A percentile compares a stretch with the other conserved stretches of the same genome.
Evolutionary conservation across 35 echinoderm and acorn worm species (phyloP).

Genomic region (Apostichopus japonicus): DNA sequence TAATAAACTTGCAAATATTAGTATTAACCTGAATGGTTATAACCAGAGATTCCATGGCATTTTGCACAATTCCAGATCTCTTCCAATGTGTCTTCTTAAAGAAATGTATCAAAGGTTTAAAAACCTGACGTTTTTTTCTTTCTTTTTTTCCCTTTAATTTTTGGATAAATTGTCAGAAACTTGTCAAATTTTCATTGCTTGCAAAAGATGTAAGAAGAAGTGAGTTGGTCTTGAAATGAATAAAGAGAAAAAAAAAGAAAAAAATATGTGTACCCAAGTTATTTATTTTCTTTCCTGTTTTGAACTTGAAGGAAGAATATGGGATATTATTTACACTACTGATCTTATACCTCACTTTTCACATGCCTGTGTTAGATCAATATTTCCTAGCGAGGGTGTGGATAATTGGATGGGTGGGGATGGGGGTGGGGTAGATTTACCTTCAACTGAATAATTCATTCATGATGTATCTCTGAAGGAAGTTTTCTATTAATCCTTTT

Average conservation of each 20-base stretch:
- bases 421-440: too few relatives aligned
- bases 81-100: slow-evolving; percentile 45
- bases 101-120: neutral
- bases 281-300: too few relatives aligned
- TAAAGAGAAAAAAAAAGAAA: neutral
- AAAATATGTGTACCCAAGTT: neutral
- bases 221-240: slow-evolving; percentile 18
- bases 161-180: neutral
- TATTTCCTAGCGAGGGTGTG: too few relatives aligned
- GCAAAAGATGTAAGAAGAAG: slow-evolving; percentile 18
- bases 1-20: neutral
- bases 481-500: too few relatives aligned
- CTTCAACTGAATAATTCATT: too few relatives aligned
- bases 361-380: too few relatives aligned
- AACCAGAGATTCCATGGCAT: slow-evolving; percentile 21
- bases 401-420: too few relatives aligned
- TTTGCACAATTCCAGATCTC: slow-evolving; percentile 45
- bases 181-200: neutral
- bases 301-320: too few relatives aligned
- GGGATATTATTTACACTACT: too few relatives aligned
- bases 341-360: too few relatives aligned
- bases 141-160: neutral
- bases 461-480: too few relatives aligned
- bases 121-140: neutral
- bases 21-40: slow-evolving; percentile 5